These are phyloP conservation scores for Cyclargus thomasi DNA, from an alignment of 1,140 invertebrate species.

Conservation along the genomic window DNA sequence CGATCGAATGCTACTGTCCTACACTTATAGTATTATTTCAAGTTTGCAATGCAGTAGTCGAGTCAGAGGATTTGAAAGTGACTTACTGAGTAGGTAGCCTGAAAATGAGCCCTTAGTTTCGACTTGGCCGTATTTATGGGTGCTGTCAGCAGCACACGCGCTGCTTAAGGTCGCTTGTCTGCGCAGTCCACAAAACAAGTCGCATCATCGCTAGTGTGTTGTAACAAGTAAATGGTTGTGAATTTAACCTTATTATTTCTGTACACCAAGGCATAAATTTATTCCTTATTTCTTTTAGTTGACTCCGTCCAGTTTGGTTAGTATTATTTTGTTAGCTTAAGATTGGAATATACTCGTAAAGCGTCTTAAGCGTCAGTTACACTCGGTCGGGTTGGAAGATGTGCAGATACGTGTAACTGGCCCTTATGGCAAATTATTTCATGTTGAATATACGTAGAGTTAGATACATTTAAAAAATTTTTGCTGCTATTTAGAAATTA, in stretches of 20 bases:
- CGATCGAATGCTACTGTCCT: too few relatives aligned
- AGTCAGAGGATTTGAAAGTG: too few relatives aligned
- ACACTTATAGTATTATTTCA: too few relatives aligned
- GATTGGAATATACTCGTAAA: conserved; percentile 4
- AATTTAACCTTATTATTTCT: conserved; percentile 12
- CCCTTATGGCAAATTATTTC: too few relatives aligned
- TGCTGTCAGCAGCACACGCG: too few relatives aligned
- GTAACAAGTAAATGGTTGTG: conserved; percentile 7
- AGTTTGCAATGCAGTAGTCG: too few relatives aligned
- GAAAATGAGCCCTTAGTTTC: too few relatives aligned
- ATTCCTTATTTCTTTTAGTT: conserved; percentile 30
- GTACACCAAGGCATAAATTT: conserved; percentile 12
- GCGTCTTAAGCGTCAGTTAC: neutral
- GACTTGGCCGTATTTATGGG: too few relatives aligned
- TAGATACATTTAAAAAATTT: too few relatives aligned
- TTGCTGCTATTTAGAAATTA: too few relatives aligned
- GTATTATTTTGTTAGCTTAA: conserved; percentile 19
- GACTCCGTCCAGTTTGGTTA: conserved; percentile 37
- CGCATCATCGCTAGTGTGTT: neutral
- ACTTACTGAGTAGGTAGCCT: too few relatives aligned
- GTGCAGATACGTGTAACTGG: neutral
- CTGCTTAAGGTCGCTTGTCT: neutral
- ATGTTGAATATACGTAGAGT: too few relatives aligned
- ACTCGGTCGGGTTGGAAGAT: neutral
- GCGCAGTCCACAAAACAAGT: neutral